These are phyloP conservation scores for Rhimphoctona megacephalus DNA, from an alignment of 2,888 invertebrate species.

Conservation along the genomic window DNA sequence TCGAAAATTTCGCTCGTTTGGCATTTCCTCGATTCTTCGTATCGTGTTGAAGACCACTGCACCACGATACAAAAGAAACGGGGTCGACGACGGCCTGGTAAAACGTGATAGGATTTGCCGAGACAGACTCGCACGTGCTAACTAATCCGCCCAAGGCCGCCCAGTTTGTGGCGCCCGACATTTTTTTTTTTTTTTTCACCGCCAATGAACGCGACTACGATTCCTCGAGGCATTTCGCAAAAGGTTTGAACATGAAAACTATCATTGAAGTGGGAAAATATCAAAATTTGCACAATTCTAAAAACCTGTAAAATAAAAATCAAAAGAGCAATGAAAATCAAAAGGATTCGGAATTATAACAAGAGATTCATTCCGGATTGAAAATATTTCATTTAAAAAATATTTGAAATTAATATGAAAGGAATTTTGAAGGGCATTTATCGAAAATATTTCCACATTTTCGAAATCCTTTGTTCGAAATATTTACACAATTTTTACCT, in stretches of 20 bases:
- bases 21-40: conserved; percentile 18
- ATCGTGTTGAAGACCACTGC: not conserved
- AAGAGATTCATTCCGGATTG: too few species aligned
- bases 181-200: conserved; percentile 56
- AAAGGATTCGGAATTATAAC: not conserved
- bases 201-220: conserved; percentile 3
- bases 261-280: not conserved
- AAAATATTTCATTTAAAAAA: too few species aligned
- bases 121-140: conserved; percentile 61
- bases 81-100: conserved; percentile 41
- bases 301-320: not conserved
- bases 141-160: conserved; percentile 66
- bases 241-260: not conserved
- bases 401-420: too few species aligned
- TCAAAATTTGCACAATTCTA: not conserved
- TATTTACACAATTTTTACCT: not conserved
- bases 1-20: not conserved
- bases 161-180: conserved; percentile 64
- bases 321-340: not conserved
- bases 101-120: conserved; percentile 66
- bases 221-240: not conserved
- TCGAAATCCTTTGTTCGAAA: not conserved
- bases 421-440: too few species aligned
- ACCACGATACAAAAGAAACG: conserved; percentile 7
- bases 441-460: not conserved